phyloP scores from a whole-genome alignment of 53 echinoderm and acorn worm species.

The Luidia sarsii region DNA sequence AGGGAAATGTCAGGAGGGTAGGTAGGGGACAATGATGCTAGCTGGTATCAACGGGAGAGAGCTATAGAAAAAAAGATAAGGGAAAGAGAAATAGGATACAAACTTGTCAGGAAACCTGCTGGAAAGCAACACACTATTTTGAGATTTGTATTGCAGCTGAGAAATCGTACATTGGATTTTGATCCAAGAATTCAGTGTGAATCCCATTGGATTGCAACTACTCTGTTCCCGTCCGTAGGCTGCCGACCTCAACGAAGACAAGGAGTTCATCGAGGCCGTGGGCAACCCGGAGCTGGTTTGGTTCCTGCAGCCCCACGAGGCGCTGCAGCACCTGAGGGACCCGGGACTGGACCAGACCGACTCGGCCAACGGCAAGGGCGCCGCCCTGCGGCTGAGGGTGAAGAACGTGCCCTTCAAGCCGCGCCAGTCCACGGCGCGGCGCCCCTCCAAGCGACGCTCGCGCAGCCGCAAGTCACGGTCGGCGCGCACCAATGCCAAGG shows the following conservation, averaged over 20 bases:
- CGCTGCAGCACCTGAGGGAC: constrained; percentile 33
- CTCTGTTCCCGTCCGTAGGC: no score
- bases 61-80: no score
- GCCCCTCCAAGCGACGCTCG: background rate
- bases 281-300: constrained; percentile 70
- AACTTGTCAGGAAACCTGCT: no score
- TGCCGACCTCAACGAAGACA: constrained; percentile 43
- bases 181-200: no score
- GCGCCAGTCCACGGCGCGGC: constrained; percentile 25
- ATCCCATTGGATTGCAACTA: no score
- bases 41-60: no score
- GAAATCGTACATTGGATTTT: no score
- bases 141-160: no score
- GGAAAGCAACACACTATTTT: no score
- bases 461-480: constrained; percentile 3
- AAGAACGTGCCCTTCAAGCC: constrained; percentile 51
- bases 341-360: constrained; percentile 42
- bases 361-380: background rate
- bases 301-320: constrained; percentile 86
- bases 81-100: no score
- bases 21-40: no score
- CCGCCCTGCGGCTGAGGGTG: constrained; percentile 19
- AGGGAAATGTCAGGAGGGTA: no score
- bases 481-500: constrained; percentile 3
- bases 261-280: constrained; percentile 54